Evolutionary conservation across 2,113 vertebrate genomes (phyloP).

Genomic region (Pelvicachromis taeniatus): DNA sequence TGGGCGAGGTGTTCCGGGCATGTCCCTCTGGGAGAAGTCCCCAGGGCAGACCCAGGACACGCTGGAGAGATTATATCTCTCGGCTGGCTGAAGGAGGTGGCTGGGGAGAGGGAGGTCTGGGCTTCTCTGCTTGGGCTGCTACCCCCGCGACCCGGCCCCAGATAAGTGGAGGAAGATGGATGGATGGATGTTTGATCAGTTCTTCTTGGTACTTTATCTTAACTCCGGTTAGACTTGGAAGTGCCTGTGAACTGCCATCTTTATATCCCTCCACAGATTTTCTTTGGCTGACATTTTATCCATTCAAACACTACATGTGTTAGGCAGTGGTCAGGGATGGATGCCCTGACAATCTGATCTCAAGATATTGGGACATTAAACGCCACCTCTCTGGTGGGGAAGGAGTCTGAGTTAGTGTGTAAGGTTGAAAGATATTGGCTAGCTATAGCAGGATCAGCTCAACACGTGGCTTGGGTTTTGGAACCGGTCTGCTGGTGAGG

Average conservation of each 20-base stretch:
- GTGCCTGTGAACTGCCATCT: neutral
- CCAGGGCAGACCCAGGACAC: too few species aligned
- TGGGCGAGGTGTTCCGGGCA: too few species aligned
- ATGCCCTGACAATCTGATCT: neutral
- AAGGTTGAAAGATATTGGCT: neutral
- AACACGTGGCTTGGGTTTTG: neutral
- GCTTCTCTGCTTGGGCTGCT: too few species aligned
- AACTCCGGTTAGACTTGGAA: neutral
- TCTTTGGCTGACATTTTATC: neutral
- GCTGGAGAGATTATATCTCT: too few species aligned
- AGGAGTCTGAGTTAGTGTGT: neutral
- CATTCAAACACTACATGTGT: neutral
- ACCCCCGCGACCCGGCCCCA: too few species aligned
- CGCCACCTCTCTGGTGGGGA: neutral
- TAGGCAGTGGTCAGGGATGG: neutral
- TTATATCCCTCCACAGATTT: neutral
- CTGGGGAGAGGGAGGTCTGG: too few species aligned
- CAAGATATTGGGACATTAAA: neutral
- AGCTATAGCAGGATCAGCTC: accelerated
- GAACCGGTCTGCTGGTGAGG: neutral
- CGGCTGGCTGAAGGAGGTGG: too few species aligned
- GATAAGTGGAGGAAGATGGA: too few species aligned
- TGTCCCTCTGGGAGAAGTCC: too few species aligned
- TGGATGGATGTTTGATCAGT: neutral
- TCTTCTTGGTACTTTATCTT: neutral